These are phyloP conservation scores for Pygmarrhopalites habei DNA, from an alignment of 1,140 invertebrate genomes.

Conservation along the genomic window DNA sequence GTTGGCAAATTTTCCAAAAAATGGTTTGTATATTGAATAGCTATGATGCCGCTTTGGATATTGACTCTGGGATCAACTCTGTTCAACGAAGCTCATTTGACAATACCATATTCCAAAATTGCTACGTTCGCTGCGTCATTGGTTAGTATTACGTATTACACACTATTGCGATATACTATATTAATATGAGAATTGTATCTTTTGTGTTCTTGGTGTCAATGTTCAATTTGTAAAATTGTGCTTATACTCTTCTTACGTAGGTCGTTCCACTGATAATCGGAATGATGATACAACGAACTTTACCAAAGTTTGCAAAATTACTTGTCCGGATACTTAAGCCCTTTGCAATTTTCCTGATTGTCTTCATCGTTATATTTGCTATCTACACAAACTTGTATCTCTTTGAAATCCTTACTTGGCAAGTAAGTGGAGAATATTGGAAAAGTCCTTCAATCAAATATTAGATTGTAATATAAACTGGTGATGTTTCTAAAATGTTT, in stretches of 20 bases:
- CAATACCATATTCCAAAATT: conserved; percentile 75
- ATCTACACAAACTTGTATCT: conserved; percentile 84
- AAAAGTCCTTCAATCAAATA: too few relatives aligned
- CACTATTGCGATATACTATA: too few relatives aligned
- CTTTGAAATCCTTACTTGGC: conserved; percentile 80
- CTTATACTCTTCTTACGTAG: too few relatives aligned
- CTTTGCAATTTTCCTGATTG: conserved; percentile 70
- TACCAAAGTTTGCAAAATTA: conserved; percentile 58
- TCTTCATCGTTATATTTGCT: conserved; percentile 89
- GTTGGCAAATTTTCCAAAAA: background rate
- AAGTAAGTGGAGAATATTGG: conserved; percentile 55
- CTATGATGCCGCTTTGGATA: conserved; percentile 92
- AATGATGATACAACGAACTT: conserved; percentile 60
- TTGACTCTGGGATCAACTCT: conserved; percentile 79
- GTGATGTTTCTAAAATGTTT: too few relatives aligned
- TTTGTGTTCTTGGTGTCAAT: too few relatives aligned
- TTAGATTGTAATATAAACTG: too few relatives aligned
- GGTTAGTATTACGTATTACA: too few relatives aligned
- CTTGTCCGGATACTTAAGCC: conserved; percentile 76
- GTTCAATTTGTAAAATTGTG: too few relatives aligned
- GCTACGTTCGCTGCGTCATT: conserved; percentile 64
- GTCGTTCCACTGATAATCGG: conserved; percentile 78
- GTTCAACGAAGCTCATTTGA: conserved; percentile 60
- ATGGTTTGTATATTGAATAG: conserved; percentile 49
- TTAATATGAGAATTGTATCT: too few relatives aligned